phyloP scores from a whole-genome alignment of 1,140 invertebrate species.

The Zaprionus kolodkinae region DNA sequence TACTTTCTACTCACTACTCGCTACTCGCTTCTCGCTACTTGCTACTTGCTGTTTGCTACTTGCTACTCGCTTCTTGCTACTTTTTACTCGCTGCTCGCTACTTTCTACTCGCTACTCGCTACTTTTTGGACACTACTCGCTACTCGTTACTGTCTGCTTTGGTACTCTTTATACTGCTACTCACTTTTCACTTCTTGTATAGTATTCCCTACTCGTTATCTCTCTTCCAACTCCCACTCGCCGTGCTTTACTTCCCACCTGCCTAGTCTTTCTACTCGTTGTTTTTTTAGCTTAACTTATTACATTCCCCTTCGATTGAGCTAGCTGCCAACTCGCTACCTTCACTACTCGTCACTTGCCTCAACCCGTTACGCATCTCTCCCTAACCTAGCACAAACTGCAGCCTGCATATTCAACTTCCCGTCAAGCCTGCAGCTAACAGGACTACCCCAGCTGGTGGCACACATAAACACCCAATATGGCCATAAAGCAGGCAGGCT shows the following conservation, averaged over 20 bases:
- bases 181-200: not conserved
- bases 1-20: no score
- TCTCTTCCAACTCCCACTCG: no score
- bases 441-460: slow-evolving; percentile 63
- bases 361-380: not conserved
- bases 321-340: no score
- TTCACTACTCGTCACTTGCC: not conserved
- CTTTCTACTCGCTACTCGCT: no score
- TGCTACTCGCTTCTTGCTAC: no score
- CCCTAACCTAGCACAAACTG: not conserved
- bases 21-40: not conserved
- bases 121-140: no score
- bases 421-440: slow-evolving; percentile 10
- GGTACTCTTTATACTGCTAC: not conserved
- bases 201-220: not conserved
- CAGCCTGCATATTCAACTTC: not conserved
- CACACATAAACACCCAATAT: slow-evolving; percentile 48
- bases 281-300: no score
- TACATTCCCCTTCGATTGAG: no score
- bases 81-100: no score
- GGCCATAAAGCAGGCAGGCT: slow-evolving; percentile 23
- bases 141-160: not conserved
- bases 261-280: no score
- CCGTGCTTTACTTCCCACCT: no score
- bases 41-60: no score